These are phyloP conservation scores for Tipula helvola DNA, from an alignment of 2,888 invertebrate species.

Conservation along the genomic window DNA sequence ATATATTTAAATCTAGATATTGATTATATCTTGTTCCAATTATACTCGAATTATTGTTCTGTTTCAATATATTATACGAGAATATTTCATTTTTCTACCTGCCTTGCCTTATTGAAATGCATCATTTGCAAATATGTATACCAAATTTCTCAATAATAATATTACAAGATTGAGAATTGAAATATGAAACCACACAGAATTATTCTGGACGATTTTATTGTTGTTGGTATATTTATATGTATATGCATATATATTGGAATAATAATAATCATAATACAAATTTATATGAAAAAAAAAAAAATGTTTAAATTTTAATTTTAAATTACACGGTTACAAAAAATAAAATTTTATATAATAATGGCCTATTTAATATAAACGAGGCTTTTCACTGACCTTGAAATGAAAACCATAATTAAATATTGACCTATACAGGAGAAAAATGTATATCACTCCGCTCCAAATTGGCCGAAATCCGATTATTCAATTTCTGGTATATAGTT, in stretches of 20 bases:
- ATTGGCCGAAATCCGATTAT: no score
- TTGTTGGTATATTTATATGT: not conserved
- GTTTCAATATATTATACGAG: not conserved
- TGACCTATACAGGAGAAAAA: not conserved
- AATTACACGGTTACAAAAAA: not conserved
- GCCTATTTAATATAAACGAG: not conserved
- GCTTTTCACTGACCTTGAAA: not conserved
- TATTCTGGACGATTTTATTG: not conserved
- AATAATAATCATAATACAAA: not conserved
- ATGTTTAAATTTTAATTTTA: not conserved
- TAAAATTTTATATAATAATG: not conserved
- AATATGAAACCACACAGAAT: not conserved
- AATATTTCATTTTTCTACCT: not conserved
- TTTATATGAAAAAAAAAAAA: not conserved
- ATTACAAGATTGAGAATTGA: not conserved
- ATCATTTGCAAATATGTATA: not conserved
- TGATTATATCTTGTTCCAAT: not conserved
- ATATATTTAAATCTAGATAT: not conserved
- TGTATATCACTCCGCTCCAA: no score
- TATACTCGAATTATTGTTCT: not conserved
- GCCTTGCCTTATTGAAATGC: not conserved
- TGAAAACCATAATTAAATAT: not conserved
- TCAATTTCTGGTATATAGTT: no score
- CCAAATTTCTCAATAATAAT: not conserved
- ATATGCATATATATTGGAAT: not conserved